Evolutionary conservation across 2,113 vertebrate species (phyloP), one percentile per base, ranked within the genome.

Genomic region (Dryoscopus gambensis): DNA sequence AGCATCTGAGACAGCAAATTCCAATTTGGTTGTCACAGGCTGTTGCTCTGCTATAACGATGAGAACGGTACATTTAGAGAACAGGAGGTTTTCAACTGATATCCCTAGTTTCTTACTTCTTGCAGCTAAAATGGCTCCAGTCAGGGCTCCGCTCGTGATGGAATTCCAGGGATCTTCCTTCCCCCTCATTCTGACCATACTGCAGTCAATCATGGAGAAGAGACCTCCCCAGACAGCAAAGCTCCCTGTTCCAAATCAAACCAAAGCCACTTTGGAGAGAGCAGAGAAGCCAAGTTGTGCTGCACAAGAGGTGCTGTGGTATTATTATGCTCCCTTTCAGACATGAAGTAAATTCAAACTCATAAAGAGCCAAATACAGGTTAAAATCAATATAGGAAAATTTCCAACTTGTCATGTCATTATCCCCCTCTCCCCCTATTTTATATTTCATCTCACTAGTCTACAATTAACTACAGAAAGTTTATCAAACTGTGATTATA

Each of bases 101-200:
- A 55, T 22, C n/a, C 64, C 28, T 19, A 19, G 15, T 44, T 80
- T 21, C 99, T 99, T 97, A 99, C 99, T 99, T 98, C 99, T 98
- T 55, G 99, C 98, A 86, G 99, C 99, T 55, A 99, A 98, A 65
- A 99, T 98, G 75, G 99, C 99, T 89, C 99, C 99, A 1, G 99
- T 99, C 96, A 99, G 98, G 93, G 99, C 99, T 63, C 99, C 99
- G 1, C 99, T 99, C 1, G 99, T 99, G 97, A 99, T 99, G 3
- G 99, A 99, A 94, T 99, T 99, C 99, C 99, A 99, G 5, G 99
- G 99, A 96, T 99, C 99, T 95, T 99, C 99, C 76, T 99, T 99
- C 39, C 99, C 99, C 89, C 99, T 97, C 76, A 99, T 98, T 80
- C 99, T 98, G 84, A 99, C 99, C 98, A 99, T 98, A 78, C 99